Evolutionary conservation across 1,140 invertebrate genomes (phyloP).

Genomic region (Manduca sexta): DNA sequence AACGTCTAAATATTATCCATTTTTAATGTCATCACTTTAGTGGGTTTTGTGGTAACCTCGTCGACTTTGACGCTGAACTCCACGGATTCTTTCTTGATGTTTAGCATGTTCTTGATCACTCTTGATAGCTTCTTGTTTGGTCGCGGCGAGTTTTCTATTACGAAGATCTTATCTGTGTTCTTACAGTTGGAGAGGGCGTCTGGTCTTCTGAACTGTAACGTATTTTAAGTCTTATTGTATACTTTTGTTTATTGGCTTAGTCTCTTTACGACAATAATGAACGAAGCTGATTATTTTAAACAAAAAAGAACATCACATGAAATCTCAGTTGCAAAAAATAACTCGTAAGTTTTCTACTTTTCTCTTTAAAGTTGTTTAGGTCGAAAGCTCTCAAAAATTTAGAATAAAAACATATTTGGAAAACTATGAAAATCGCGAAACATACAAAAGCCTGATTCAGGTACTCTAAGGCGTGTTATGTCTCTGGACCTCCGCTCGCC

Average conservation of each 20-base stretch:
- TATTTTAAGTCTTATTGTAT: neutral
- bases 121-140: slow-evolving; percentile 43
- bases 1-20: slow-evolving; percentile 23
- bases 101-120: slow-evolving; percentile 50
- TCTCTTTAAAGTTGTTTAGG: no score
- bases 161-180: slow-evolving; percentile 50
- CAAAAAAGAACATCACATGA: neutral
- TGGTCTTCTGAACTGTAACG: slow-evolving; percentile 34
- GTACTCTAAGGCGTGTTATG: no score
- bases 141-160: slow-evolving; percentile 41
- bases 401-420: no score
- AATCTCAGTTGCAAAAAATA: neutral
- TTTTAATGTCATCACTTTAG: slow-evolving; percentile 54
- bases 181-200: slow-evolving; percentile 22
- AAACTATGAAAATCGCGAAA: no score
- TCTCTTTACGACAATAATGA: neutral
- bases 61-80: slow-evolving; percentile 51
- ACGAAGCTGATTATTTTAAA: neutral
- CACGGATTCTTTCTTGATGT: slow-evolving; percentile 51
- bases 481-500: no score
- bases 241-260: no score
- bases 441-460: no score
- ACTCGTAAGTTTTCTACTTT: no score
- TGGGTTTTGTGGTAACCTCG: slow-evolving; percentile 53
- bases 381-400: no score